Conservation (phyloP, 2,113 vertebrate species). For the Cyanoramphus novaezelandiae region DNA sequence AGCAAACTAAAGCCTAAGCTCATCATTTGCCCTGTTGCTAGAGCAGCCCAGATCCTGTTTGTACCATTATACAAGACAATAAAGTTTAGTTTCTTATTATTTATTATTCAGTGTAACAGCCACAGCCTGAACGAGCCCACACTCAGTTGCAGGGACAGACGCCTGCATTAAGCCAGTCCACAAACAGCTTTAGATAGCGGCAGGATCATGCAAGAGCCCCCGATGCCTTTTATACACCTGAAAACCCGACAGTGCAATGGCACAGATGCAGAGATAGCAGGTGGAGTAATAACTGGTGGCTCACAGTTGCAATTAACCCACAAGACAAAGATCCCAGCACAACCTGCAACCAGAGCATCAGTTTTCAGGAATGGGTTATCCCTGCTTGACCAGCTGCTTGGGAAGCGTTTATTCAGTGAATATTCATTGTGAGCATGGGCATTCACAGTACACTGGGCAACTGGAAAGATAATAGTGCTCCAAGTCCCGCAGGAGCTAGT, state of each 20-base stretch:
- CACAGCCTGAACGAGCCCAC: background rate
- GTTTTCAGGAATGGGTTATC: background rate
- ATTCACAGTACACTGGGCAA: background rate
- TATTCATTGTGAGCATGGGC: background rate
- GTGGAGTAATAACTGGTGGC: background rate
- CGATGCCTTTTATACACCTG: background rate
- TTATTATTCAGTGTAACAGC: background rate
- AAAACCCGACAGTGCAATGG: accelerated
- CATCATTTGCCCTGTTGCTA: background rate
- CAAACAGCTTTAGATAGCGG: accelerated
- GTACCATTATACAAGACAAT: background rate
- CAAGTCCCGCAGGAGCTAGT: background rate
- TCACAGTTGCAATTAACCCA: background rate
- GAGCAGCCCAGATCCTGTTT: background rate
- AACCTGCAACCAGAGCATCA: background rate
- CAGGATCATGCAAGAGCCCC: background rate
- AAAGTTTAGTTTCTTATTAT: background rate
- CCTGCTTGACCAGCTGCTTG: background rate
- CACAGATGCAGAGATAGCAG: background rate
- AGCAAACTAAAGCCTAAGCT: background rate
- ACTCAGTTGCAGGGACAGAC: background rate
- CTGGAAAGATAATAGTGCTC: background rate
- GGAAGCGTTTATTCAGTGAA: background rate
- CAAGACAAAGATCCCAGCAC: background rate
- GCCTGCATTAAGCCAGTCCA: background rate